A percentile compares a stretch with the other conserved stretches of the same genome.
Conservation (phyloP, 2,113 vertebrate genomes). For the Sebastes fasciatus region DNA sequence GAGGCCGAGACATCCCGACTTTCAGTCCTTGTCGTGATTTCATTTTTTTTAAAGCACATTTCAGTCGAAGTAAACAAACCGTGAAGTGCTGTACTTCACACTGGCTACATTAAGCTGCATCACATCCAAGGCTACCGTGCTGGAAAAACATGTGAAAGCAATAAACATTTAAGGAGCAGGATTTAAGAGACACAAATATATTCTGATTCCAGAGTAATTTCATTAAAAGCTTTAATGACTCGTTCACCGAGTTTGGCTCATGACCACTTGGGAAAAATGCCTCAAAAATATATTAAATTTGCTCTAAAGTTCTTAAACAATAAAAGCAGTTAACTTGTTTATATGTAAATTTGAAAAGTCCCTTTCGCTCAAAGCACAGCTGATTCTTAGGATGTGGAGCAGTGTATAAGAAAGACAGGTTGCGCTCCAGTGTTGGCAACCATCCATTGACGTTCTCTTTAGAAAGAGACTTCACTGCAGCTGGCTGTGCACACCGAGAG, state of each 20-base stretch:
- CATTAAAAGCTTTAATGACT: background rate
- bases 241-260: background rate
- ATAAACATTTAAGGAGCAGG: background rate
- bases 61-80: constrained; percentile 5
- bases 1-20: background rate
- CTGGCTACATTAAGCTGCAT: background rate
- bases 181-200: background rate
- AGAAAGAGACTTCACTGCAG: background rate
- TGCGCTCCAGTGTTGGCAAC: background rate
- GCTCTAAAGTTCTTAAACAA: background rate
- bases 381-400: background rate
- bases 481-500: background rate
- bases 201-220: constrained; percentile 1
- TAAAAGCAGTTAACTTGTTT: background rate
- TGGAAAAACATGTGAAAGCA: background rate
- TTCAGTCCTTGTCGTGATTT: too few species aligned
- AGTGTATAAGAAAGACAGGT: background rate
- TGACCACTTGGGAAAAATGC: background rate
- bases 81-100: background rate
- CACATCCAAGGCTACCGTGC: background rate
- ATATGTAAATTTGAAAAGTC: background rate
- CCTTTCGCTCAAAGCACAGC: background rate
- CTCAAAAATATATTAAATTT: background rate
- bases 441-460: background rate
- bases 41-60: background rate